Conservation (phyloP, 2,888 invertebrate species). For the Drosophila borborema region DNA sequence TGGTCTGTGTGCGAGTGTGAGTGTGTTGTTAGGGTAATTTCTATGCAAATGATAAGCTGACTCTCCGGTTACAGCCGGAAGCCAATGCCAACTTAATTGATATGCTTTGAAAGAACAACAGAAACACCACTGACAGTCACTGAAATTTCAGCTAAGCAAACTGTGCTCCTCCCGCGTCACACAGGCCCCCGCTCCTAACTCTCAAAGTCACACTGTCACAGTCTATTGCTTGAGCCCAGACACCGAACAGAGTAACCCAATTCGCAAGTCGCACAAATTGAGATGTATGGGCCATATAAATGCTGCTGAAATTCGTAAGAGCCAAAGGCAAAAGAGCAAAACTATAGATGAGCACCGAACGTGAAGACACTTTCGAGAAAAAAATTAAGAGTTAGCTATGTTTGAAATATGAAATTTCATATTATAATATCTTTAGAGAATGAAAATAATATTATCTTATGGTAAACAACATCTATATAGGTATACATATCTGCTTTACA, state of each 20-base stretch:
- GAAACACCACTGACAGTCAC: constrained; percentile 39
- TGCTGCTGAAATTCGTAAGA: constrained; percentile 40
- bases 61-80: constrained; percentile 36
- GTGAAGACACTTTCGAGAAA: constrained; percentile 18
- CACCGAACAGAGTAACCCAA: constrained; percentile 48
- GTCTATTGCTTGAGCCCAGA: constrained; percentile 40
- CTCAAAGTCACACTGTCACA: constrained; percentile 33
- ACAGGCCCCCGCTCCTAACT: not conserved
- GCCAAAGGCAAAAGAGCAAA: constrained; percentile 29
- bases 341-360: constrained; percentile 10
- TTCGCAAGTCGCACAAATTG: constrained; percentile 62
- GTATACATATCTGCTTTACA: too few relatives aligned
- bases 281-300: constrained; percentile 61
- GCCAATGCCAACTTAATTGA: constrained; percentile 66
- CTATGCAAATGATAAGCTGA: constrained; percentile 70
- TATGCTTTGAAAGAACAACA: constrained; percentile 73
- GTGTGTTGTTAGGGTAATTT: constrained; percentile 57
- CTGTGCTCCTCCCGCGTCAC: constrained; percentile 12
- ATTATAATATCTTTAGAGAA: too few relatives aligned
- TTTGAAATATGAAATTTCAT: not conserved
- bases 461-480: too few relatives aligned
- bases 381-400: too few relatives aligned
- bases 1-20: constrained; percentile 11
- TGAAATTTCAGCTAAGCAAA: constrained; percentile 65
- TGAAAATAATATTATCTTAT: too few relatives aligned